Percentiles rank a stretch among this genome's conserved stretches.
Evolutionary conservation across 2,888 invertebrate species (phyloP).

Genomic region (Toxonevra muliebris): DNA sequence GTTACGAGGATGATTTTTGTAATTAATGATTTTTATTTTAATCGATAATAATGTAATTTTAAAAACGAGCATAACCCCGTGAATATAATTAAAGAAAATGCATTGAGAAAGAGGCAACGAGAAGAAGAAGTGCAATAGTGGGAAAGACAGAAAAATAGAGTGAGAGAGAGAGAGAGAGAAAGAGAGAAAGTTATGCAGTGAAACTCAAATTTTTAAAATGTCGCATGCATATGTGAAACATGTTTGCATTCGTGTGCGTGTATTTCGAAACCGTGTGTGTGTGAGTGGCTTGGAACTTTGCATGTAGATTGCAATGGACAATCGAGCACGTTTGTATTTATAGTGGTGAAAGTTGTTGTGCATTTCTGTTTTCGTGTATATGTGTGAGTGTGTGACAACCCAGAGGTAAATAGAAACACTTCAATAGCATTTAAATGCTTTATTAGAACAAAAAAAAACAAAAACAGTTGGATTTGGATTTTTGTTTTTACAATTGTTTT

Average conservation of each 20-base stretch:
- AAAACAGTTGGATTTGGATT: too few species aligned
- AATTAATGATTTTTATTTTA: background rate
- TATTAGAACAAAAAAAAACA: too few species aligned
- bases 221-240: too few species aligned
- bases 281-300: background rate
- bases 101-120: constrained; percentile 10
- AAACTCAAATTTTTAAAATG: background rate
- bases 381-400: constrained; percentile 24
- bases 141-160: constrained; percentile 31
- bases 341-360: constrained; percentile 10
- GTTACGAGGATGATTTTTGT: constrained; percentile 12
- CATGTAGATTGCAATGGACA: background rate
- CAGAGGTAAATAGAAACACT: too few species aligned
- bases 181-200: background rate
- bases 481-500: too few species aligned
- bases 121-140: constrained; percentile 9
- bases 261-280: constrained; percentile 13
- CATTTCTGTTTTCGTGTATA: constrained; percentile 31
- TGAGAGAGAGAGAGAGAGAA: constrained; percentile 13
- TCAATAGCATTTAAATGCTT: too few species aligned
- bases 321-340: background rate
- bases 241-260: constrained; percentile 26
- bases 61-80: background rate
- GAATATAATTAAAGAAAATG: constrained; percentile 13
- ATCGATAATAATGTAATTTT: constrained; percentile 22